Percentiles rank a stretch among this genome's conserved stretches.
Conservation (phyloP, 2,797 vertebrate species). For the Alectoris magna region DNA sequence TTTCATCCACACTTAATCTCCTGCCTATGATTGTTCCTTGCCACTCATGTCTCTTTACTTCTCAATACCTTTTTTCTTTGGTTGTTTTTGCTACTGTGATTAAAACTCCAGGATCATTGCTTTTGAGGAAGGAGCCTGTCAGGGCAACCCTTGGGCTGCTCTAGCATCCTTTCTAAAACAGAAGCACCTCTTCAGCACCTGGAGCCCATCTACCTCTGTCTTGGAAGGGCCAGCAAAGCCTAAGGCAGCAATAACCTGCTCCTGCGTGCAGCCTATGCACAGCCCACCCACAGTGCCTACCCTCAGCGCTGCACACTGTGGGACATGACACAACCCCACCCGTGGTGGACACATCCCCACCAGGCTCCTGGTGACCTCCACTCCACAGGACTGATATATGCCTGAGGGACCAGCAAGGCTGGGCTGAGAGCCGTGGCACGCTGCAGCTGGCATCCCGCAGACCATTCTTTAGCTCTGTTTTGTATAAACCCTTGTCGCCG, state of each 20-base stretch:
- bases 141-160: neutral
- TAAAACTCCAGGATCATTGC: neutral
- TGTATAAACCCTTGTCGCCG: neutral
- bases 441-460: neutral
- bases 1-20: neutral
- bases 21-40: neutral
- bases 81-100: neutral
- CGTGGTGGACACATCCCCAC: rapidly evolving
- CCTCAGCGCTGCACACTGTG: rapidly evolving
- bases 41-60: neutral
- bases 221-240: neutral
- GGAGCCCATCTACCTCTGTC: neutral
- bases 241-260: neutral
- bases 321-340: neutral
- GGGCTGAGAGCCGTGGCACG: neutral
- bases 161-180: neutral
- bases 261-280: neutral
- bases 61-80: neutral
- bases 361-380: rapidly evolving
- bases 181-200: neutral
- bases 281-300: neutral
- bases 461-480: neutral
- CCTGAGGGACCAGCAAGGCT: neutral
- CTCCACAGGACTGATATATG: rapidly evolving
- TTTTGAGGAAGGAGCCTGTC: neutral